phyloP scores from a whole-genome alignment of 2,888 invertebrate species.

The Chaitophorus viminalis region DNA sequence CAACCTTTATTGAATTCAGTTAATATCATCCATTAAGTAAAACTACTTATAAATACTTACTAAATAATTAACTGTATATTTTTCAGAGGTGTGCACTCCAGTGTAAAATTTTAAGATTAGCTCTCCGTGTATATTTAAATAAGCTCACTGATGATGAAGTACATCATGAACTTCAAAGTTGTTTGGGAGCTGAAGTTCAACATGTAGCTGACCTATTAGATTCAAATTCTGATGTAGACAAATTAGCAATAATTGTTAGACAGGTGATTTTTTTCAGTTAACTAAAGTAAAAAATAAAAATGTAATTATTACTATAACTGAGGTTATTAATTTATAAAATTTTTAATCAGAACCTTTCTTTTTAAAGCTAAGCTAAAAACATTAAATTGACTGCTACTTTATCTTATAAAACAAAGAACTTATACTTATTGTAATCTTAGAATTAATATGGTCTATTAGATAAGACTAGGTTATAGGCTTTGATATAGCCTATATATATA shows the following conservation, averaged over 20 bases:
- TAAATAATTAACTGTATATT: constrained; percentile 19
- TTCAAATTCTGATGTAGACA: constrained; percentile 63
- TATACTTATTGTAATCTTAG: too few species aligned
- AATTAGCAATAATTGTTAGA: constrained; percentile 63
- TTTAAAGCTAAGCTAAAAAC: too few species aligned
- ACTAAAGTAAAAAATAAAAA: too few species aligned
- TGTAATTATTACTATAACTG: too few species aligned
- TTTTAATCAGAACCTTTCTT: too few species aligned
- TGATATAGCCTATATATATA: too few species aligned
- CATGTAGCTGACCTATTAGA: constrained; percentile 65
- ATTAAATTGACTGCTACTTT: too few species aligned
- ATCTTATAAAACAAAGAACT: too few species aligned
- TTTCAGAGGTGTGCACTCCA: constrained; percentile 64
- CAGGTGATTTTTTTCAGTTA: constrained; percentile 59
- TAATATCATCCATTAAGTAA: too few species aligned
- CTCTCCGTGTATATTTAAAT: constrained; percentile 64
- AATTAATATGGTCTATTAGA: too few species aligned
- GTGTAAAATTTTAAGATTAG: constrained; percentile 64
- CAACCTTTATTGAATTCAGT: background rate
- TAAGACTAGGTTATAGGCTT: too few species aligned
- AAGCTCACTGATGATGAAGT: constrained; percentile 63
- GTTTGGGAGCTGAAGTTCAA: constrained; percentile 64
- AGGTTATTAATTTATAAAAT: too few species aligned
- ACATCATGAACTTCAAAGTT: constrained; percentile 64
- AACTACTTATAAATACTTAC: background rate